These are phyloP conservation scores for Chaetodon trifascialis DNA, from an alignment of 2,113 vertebrate genomes.

Conservation along the genomic window DNA sequence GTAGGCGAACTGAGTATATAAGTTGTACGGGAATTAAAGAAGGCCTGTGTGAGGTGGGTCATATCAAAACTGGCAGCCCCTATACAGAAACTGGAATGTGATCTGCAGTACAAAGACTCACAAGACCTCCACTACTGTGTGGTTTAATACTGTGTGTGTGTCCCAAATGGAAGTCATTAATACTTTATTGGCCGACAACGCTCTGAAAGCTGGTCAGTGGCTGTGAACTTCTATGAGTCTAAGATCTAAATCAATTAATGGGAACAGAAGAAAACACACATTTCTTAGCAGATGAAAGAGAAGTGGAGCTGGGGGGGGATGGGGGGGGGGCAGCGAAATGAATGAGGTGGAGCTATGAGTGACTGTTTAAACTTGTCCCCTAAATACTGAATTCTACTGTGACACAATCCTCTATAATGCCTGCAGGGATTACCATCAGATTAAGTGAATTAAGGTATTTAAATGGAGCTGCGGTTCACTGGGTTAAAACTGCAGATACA, in stretches of 20 bases:
- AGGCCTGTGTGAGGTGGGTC: constrained; percentile 53
- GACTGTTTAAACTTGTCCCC: constrained; percentile 74
- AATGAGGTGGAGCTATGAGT: constrained; percentile 41
- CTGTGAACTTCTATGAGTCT: constrained; percentile 36
- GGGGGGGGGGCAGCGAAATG: background rate
- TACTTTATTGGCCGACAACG: constrained; percentile 49
- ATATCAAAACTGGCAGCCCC: constrained; percentile 56
- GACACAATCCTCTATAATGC: constrained; percentile 78
- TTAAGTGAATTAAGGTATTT: constrained; percentile 83
- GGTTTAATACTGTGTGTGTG: constrained; percentile 21
- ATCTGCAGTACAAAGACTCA: constrained; percentile 54
- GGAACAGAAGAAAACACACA: constrained; percentile 40
- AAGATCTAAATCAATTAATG: constrained; percentile 59
- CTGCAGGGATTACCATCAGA: constrained; percentile 80
- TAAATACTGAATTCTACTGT: constrained; percentile 71
- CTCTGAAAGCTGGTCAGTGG: constrained; percentile 49
- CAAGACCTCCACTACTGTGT: constrained; percentile 48
- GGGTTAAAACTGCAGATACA: constrained; percentile 75
- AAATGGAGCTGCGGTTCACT: constrained; percentile 76
- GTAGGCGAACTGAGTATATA: constrained; percentile 34
- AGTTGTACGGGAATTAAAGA: constrained; percentile 56
- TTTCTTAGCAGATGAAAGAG: constrained; percentile 66
- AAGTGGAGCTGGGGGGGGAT: background rate
- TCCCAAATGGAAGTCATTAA: constrained; percentile 61
- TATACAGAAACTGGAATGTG: constrained; percentile 45